Base-by-base conservation (phyloP, 2,113 vertebrate species). In the Embiotoca jacksoni region DNA sequence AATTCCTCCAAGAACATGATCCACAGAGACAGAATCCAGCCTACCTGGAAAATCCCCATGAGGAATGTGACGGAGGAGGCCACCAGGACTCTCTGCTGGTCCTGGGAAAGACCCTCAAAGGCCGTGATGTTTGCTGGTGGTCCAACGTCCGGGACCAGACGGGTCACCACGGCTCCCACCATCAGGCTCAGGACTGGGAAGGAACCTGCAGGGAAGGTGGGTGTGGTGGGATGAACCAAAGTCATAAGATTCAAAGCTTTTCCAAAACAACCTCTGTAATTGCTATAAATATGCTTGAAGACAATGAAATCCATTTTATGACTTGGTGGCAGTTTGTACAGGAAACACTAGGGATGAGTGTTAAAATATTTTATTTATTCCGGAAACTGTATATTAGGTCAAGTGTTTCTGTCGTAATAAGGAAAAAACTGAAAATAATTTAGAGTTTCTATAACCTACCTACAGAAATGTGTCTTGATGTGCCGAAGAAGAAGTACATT, bases 141-240 rank as follows among this genome's bases (percentile, higher is more conserved):
- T 36, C 87, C 85, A 0, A 47, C 3, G 0, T 91, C 91, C 0
- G 95, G 89, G 7, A 91, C 92, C 36, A 97, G 39, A 30, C 93
- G 94, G 23, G 82, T 60, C 23, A 96, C 96, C 0, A 93, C 94
- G 15, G 88, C 91, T 67, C 97, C 97, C n/a, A 98, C 92, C 98
- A 98, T 98, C 59, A 96, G 86, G 82, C 98, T 97, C 54, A 99
- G 88, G 58, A 99, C 95, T 0, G 97, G 97, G 78, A 99, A 98
- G 0, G 97, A 93, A 69, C 97, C 98, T 99, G 47, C 1, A 46
- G 33, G 47, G 13, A 33, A 14, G 37, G 35, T 35, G 23, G 2
- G 44, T 32, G 16, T 53, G 6, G 16, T 14, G 2, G 2, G 11
- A 7, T 44, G 4, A 47, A 39, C 41, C 41, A 44, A 44, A 44